Conservation (phyloP, 2,888 invertebrate genomes). For the Mimas tiliae region DNA sequence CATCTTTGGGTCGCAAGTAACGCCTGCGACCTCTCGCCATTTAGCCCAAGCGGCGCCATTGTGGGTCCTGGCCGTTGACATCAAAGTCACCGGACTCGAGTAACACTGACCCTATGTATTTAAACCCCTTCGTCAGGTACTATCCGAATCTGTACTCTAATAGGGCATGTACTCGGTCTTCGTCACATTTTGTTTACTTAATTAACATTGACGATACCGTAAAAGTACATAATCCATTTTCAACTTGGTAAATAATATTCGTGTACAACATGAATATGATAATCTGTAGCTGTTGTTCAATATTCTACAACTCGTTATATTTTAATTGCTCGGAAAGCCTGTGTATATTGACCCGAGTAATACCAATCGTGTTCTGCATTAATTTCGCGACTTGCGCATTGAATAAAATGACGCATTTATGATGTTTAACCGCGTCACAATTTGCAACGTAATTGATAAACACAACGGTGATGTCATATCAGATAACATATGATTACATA, state of each 20-base stretch:
- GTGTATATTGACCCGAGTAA: conserved; percentile 40
- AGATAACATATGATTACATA: background rate
- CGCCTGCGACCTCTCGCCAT: no score
- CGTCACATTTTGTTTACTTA: no score
- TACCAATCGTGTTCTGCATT: conserved; percentile 55
- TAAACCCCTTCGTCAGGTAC: no score
- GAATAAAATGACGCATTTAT: conserved; percentile 23
- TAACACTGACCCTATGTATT: no score
- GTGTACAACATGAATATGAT: conserved; percentile 12
- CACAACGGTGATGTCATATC: conserved; percentile 2
- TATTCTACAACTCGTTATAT: conserved; percentile 16
- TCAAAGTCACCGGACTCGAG: no score
- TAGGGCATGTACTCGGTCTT: no score
- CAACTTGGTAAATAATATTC: background rate
- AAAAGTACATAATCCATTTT: no score
- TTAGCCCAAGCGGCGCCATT: no score
- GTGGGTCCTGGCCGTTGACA: no score
- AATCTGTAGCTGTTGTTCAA: conserved; percentile 1
- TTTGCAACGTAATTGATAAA: background rate
- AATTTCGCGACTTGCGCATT: conserved; percentile 38
- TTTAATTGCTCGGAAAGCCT: conserved; percentile 17
- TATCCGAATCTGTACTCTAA: no score
- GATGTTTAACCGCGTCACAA: conserved; percentile 2
- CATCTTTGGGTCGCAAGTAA: no score
- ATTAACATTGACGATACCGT: no score